phyloP scores from a whole-genome alignment of 2,797 vertebrate genomes.

The Vespertilio murinus region DNA sequence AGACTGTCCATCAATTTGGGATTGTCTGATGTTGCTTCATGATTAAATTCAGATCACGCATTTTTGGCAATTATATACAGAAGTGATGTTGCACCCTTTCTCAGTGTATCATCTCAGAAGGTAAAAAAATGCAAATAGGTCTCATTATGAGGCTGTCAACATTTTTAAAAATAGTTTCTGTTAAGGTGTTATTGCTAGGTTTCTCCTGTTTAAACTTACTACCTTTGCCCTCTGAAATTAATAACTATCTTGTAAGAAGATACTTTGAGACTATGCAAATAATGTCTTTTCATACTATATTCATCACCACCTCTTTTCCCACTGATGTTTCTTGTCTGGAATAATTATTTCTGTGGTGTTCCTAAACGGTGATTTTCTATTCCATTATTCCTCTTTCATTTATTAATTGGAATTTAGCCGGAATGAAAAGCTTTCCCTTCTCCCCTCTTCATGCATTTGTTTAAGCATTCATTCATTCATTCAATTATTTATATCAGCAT shows the following conservation, averaged over 20 bases:
- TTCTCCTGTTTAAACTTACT: background rate
- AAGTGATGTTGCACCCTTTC: background rate
- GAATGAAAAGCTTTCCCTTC: background rate
- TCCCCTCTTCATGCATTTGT: background rate
- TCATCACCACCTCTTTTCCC: background rate
- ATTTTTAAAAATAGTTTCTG: background rate
- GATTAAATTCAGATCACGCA: background rate
- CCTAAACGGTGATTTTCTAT: background rate
- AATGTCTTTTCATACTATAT: background rate
- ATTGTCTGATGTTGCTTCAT: background rate
- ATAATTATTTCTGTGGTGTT: background rate
- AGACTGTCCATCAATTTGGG: background rate
- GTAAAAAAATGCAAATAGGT: background rate
- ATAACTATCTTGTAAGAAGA: background rate
- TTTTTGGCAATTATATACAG: background rate
- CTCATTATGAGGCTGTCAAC: background rate
- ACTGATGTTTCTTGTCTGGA: background rate
- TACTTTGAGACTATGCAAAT: background rate
- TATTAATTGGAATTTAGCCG: background rate
- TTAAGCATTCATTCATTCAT: background rate
- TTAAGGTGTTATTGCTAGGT: background rate
- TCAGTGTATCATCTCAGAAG: background rate
- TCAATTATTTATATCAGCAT: slow-evolving; percentile 12
- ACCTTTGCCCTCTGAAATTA: background rate
- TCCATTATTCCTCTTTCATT: background rate